Base-by-base conservation (phyloP, 35 echinoderm and acorn worm genomes). In the Lytechinus variegatus region DNA sequence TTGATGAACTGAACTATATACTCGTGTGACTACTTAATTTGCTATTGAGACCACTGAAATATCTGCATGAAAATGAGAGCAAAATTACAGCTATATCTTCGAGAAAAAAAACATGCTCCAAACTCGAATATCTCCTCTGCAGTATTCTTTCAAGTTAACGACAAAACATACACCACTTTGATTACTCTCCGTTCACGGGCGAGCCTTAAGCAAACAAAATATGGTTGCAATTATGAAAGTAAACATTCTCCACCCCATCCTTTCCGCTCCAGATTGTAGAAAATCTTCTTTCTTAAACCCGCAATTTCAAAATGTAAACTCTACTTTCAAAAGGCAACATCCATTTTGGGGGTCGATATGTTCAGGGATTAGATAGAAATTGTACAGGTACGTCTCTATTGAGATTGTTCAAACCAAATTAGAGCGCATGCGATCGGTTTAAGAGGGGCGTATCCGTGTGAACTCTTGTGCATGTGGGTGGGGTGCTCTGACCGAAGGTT, bases 251-350 rank as follows among this genome's bases (percentile, higher is more conserved):
- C 8, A 16, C 66, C 66, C 66, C 16, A 79, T 79, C 66, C 56
- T 58, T 13, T 9, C 66, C 66, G 19, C 16, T 79, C 66, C n/a
- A 79, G 66, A 16, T 79, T 79, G 66, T 16, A 79, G 66, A 19
- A 79, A 24, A 79, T 79, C 66, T 24, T 44, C 33, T 44, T 44
- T 44, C 33, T 44, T 24, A 7, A 79, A 24, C 19, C 19, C 66
- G n/a, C 66, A 79, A 79, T 79, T 79, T 79, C 19, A 79, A 16
- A 79, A 79, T 79, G 66, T 79, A 79, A 79, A 79, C 66, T 79
- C 66, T 16, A 24, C 14, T 79, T 19, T 79, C 66, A 16, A 79
- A 79, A 79, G 66, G 14, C 66, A 79, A 79, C 66, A 79, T 79
- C 6, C 66, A 24, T 79, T 79, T 79, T 71, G 21, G 4, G n/a